phyloP scores from a whole-genome alignment of 2,888 invertebrate genomes.

The Abrostola tripartita region DNA sequence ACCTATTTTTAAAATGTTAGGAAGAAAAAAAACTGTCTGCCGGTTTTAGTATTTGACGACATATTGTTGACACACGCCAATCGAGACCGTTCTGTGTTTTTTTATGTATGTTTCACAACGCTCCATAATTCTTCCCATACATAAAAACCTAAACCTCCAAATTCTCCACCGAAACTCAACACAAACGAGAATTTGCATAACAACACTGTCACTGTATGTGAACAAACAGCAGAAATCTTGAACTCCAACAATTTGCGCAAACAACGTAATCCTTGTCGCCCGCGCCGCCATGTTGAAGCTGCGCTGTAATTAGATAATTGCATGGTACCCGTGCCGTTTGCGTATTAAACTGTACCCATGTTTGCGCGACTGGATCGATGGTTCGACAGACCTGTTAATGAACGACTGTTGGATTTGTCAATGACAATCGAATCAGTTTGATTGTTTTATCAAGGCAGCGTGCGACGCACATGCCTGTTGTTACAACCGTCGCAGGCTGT shows the following conservation, averaged over 20 bases:
- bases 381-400: slow-evolving; percentile 48
- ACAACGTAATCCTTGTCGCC: slow-evolving; percentile 71
- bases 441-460: slow-evolving; percentile 45
- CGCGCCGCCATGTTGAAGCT: slow-evolving; percentile 62
- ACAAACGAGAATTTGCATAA: slow-evolving; percentile 70
- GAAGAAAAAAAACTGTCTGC: too few species aligned
- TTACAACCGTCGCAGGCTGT: slow-evolving; percentile 15
- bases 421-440: slow-evolving; percentile 51
- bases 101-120: slow-evolving; percentile 6
- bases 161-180: slow-evolving; percentile 47
- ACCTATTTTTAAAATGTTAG: too few species aligned
- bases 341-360: slow-evolving; percentile 43
- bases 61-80: too few species aligned
- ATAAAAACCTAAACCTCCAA: slow-evolving; percentile 31
- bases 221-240: slow-evolving; percentile 64
- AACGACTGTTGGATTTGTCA: slow-evolving; percentile 51
- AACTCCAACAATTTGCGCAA: slow-evolving; percentile 78
- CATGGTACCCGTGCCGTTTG: slow-evolving; percentile 63
- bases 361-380: slow-evolving; percentile 44
- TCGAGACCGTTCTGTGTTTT: not conserved
- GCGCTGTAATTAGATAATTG: slow-evolving; percentile 81
- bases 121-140: slow-evolving; percentile 8
- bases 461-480: slow-evolving; percentile 6
- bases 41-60: too few species aligned
- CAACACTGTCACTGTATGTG: slow-evolving; percentile 60